Evolutionary conservation across 2,797 vertebrate species (phyloP), one percentile per base, ranked within the genome.

Genomic region (Hyperoplus immaculatus): DNA sequence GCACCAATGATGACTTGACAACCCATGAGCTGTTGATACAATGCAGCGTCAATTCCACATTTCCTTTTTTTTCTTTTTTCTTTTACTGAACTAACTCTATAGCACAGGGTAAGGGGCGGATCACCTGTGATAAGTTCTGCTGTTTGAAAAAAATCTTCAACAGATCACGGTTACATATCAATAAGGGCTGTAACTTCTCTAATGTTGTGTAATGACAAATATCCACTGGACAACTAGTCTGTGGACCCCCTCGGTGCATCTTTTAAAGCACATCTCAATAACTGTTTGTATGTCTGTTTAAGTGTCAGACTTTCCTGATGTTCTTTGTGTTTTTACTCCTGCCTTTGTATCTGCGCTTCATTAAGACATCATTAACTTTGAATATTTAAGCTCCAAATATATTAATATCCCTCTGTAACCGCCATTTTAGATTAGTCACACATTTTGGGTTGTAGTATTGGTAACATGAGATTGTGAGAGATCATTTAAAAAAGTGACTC

Each of bases 1-100:
- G 63, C 59, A 70, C 62, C 74, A 57, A 36, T 78, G 78, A 83
- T 74, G 75, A 51, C 57, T 47, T 49, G 69, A 77, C 75, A 66
- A 43, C 53, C 82, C 21, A 0, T 29, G 67, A 81, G 82, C 75
- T 61, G 47, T 14, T 78, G 45, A 55, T 63, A 54, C 66, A 47
- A 16, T 9, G 50, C 50, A 0, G 42, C 75, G 39, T 70, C 56
- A 57, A 61, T 74, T 58, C 9, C 42, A 13, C 43, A 29, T 60
- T 77, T 72, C 12, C 64, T 62, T 74, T 61, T 14, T 12, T 6
- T 51, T 36, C 15, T 38, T 1, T 38, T 41, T 51, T 13, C 6
- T 39, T 66, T 62, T 13, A 4, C 15, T 62, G 11, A 16, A 45
- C 39, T 41, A 13, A 60, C 73, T n/a, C 18, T 62, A 6, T 14